A percentile compares a stretch with the other conserved stretches of the same genome.
These are phyloP conservation scores for Lindbergichthys nudifrons DNA, from an alignment of 2,797 vertebrate species.

Conservation along the genomic window DNA sequence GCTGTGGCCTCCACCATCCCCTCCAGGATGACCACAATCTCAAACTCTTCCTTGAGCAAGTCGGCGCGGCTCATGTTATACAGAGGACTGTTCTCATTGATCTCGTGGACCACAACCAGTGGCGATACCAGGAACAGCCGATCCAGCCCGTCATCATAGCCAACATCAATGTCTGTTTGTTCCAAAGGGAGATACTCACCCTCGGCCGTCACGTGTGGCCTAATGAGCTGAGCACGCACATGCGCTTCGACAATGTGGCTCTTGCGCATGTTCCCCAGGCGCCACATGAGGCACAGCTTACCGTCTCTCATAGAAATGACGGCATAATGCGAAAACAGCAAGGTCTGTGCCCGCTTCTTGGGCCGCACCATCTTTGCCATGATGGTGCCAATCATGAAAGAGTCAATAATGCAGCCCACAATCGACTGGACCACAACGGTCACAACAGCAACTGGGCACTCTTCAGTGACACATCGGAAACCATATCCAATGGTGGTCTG, in stretches of 20 bases:
- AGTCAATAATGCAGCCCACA: conserved; percentile 94
- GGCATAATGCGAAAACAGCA: conserved; percentile 92
- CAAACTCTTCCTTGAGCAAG: conserved; percentile 92
- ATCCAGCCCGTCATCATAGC: conserved; percentile 94
- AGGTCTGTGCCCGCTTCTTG: conserved; percentile 93
- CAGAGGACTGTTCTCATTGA: conserved; percentile 91
- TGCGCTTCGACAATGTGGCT: conserved; percentile 97
- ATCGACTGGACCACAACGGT: conserved; percentile 96
- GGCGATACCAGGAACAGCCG: conserved; percentile 95
- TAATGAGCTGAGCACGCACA: conserved; percentile 92
- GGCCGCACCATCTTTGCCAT: conserved; percentile 98
- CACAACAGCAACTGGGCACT: conserved; percentile 91
- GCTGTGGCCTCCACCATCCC: conserved; percentile 99
- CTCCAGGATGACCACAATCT: conserved; percentile 97
- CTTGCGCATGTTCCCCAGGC: conserved; percentile 93
- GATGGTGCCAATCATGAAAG: conserved; percentile 97
- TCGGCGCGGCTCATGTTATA: conserved; percentile 88
- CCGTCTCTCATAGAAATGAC: conserved; percentile 91
- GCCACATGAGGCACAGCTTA: conserved; percentile 95
- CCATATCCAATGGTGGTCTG: conserved; percentile 96
- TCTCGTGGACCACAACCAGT: conserved; percentile 93
- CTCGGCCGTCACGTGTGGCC: conserved; percentile 90
- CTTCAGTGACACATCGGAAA: conserved; percentile 94
- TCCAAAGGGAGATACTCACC: conserved; percentile 94
- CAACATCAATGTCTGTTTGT: conserved; percentile 94